Evolutionary conservation across 2,888 invertebrate species (phyloP).

Genomic region (Eupithecia subumbrata): DNA sequence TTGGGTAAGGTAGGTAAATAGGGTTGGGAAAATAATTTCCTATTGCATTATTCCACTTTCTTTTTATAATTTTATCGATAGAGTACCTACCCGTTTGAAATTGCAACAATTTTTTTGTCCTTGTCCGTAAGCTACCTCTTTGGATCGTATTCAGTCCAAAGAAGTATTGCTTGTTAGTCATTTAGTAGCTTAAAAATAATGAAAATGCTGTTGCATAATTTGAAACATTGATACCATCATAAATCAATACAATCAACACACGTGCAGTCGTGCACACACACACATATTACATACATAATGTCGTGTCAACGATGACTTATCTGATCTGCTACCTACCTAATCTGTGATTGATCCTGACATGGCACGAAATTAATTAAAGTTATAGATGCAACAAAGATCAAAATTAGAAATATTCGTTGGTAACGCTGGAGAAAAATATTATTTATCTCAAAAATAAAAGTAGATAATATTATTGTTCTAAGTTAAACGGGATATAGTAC

Average conservation of each 20-base stretch:
- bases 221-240: conserved; percentile 26
- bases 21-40: conserved; percentile 32
- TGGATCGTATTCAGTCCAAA: too few relatives aligned
- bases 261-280: conserved; percentile 22
- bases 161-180: background rate
- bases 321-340: conserved; percentile 63
- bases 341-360: conserved; percentile 72
- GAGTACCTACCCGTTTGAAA: background rate
- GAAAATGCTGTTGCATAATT: conserved; percentile 24
- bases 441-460: too few relatives aligned
- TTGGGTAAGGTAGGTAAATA: conserved; percentile 17
- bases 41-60: background rate
- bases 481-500: background rate
- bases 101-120: background rate
- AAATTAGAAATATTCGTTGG: background rate
- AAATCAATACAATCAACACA: conserved; percentile 34
- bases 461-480: background rate
- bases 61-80: background rate
- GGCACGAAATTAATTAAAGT: conserved; percentile 68
- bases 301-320: conserved; percentile 66
- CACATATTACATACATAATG: conserved; percentile 42
- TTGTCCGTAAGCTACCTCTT: background rate
- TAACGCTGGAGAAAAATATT: background rate
- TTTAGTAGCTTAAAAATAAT: background rate
- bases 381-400: conserved; percentile 45